phyloP scores from a whole-genome alignment of 2,888 invertebrate genomes.

The Rhabditoides inermis region DNA sequence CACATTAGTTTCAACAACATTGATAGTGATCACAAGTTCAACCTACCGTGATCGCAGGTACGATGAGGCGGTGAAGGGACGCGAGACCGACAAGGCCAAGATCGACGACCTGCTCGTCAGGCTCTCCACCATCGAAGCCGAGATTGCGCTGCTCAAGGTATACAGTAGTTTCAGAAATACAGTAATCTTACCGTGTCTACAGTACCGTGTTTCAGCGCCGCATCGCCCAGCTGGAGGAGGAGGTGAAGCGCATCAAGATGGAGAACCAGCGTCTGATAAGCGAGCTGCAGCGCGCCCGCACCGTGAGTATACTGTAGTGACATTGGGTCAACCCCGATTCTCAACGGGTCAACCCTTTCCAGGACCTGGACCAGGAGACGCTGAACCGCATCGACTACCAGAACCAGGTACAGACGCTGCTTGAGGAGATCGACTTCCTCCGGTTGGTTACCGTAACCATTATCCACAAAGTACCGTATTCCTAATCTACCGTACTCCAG shows the following conservation, averaged over 20 bases:
- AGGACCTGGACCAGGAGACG: constrained; percentile 58
- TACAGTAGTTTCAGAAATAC: no score
- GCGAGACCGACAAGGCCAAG: constrained; percentile 51
- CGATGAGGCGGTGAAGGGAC: constrained; percentile 46
- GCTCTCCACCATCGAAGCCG: constrained; percentile 55
- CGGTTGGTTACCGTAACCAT: constrained; percentile 57
- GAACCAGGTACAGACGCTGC: constrained; percentile 56
- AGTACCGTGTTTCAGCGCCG: no score
- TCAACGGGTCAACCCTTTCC: no score
- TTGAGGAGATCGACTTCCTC: constrained; percentile 58
- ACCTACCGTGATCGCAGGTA: no score
- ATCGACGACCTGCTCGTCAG: constrained; percentile 56
- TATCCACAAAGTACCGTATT: constrained; percentile 13
- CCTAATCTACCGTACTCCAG: not conserved
- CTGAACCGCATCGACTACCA: constrained; percentile 56
- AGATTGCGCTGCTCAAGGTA: constrained; percentile 53
- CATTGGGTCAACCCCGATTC: not conserved
- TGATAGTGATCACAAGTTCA: no score
- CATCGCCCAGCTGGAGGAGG: constrained; percentile 40
- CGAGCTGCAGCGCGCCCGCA: constrained; percentile 52
- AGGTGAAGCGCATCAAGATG: constrained; percentile 51
- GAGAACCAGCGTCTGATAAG: constrained; percentile 52
- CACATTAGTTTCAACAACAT: no score
- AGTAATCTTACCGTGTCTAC: no score
- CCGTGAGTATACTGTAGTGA: constrained; percentile 27